phyloP scores from a whole-genome alignment of 2,797 vertebrate genomes.

The Pseudopleuronectes americanus region DNA sequence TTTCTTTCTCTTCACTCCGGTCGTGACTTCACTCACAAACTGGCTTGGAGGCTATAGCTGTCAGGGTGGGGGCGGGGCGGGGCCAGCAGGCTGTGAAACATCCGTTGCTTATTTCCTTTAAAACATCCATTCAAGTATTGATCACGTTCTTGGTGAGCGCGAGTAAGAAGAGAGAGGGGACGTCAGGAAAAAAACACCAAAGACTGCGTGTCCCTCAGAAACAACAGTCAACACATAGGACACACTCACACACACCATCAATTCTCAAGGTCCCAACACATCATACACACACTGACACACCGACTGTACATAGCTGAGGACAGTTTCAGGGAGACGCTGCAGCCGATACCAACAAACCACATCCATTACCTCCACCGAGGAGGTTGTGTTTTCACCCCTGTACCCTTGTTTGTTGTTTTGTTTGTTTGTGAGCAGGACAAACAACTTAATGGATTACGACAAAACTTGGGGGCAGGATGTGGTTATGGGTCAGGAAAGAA shows the following conservation, averaged over 20 bases:
- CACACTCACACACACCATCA: conserved; percentile 18
- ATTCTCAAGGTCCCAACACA: conserved; percentile 38
- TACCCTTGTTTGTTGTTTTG: too few species aligned
- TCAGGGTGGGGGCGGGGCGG: conserved; percentile 19
- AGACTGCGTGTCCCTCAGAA: conserved; percentile 19
- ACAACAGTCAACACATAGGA: conserved; percentile 34
- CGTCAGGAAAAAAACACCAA: too few species aligned
- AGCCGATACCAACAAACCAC: conserved; percentile 32
- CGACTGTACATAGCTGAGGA: conserved; percentile 23
- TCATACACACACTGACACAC: conserved; percentile 36
- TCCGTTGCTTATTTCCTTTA: conserved; percentile 66
- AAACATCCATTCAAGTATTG: conserved; percentile 79
- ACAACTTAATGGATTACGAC: too few species aligned
- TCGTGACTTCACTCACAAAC: conserved; percentile 43
- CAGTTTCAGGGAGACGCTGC: conserved; percentile 37
- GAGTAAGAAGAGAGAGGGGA: conserved; percentile 46
- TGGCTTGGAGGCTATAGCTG: conserved; percentile 37
- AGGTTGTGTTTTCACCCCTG: conserved; percentile 21
- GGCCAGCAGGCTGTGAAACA: conserved; percentile 48
- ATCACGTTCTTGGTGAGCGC: conserved; percentile 65
- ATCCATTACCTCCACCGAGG: conserved; percentile 46
- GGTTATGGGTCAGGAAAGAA: too few species aligned
- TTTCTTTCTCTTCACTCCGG: conserved; percentile 22
- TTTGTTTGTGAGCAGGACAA: too few species aligned
- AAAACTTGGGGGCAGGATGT: too few species aligned